phyloP scores from a whole-genome alignment of 2,113 vertebrate genomes.

The human region GRCh38 chr11:6154001-6154500 shows the following conservation, averaged over 20 bases:
- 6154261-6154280: background rate
- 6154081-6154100: slow-evolving; percentile 6
- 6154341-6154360: background rate
- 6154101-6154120: background rate
- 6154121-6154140: background rate
- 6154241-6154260: background rate
- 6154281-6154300: background rate
- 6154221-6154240: background rate
- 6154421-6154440: no score
- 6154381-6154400: no score
- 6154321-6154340: background rate
- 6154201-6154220: background rate
- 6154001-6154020: background rate
- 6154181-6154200: background rate
- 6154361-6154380: background rate
- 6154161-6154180: background rate
- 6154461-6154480: no score
- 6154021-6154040: background rate
- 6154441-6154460: no score
- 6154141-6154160: background rate
- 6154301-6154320: background rate
- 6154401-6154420: no score
- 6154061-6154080: background rate
- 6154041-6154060: background rate
- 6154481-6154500: no score